Base-by-base conservation (phyloP, 2,113 vertebrate genomes). In the Cromileptes altivelis region DNA sequence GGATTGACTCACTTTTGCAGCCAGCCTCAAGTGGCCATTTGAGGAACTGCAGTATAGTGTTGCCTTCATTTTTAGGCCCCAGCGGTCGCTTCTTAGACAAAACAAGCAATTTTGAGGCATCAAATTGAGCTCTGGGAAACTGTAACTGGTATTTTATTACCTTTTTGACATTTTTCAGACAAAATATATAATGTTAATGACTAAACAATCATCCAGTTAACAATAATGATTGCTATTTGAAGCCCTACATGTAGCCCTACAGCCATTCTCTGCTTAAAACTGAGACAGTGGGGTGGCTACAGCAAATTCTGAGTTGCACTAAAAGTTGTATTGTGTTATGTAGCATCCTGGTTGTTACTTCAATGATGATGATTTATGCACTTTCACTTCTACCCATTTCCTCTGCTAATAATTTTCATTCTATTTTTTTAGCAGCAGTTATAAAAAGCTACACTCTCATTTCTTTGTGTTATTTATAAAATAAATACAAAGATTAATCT, bases 401-500 rank as follows among this genome's bases (percentile, higher is more conserved):
- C 57, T 68, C 52, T 27, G 23, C 19, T 56, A 50, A 70, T 85
- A 9, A 13, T 62, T 61, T 71, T 23, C 40, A 80, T 62, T 17
- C 52, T 55, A 42, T 63, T 56, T 72, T 30, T 78, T 80, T 27
- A 65, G 81, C 75, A 60, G 83, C 70, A 76, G 19, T 56, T 82
- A 4, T 86, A 71, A 76, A 56, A 70, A 79, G 64, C 67, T 37
- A 71, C 23, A 21, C 25, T 30, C 17, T 23, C 11, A 25, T 67
- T 56, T 78, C 50, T 70, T 18, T 30, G 23, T 71, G 30, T 76
- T 71, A 60, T 75, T 80, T 69, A 12, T 50, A 37, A 78, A 78
- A 37, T 85, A 80, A 84, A 80, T 61, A 33, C 76, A 65, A 70
- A 71, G 78, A 81, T 87, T 87, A 77, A 84, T 86, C 33, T 76